Evolutionary conservation across 2,888 invertebrate species (phyloP).

Genomic region (Lamproptera curius): DNA sequence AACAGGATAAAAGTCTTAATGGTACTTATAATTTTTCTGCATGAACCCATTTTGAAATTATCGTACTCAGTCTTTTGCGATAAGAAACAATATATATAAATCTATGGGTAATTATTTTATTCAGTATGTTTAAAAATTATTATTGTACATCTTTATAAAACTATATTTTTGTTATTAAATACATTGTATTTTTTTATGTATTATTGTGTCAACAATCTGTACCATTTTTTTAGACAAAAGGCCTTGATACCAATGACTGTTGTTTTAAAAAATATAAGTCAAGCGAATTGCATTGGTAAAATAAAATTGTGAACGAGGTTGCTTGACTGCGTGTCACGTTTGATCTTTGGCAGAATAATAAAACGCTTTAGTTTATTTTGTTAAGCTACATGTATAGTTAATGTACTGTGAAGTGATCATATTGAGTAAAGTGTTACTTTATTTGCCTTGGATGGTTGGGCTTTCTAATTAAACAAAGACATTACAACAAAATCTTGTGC

Average conservation of each 20-base stretch:
- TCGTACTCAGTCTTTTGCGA: too few species aligned
- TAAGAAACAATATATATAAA: too few species aligned
- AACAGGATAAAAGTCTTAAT: too few species aligned
- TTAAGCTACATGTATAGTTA: constrained; percentile 36
- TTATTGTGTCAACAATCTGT: neutral
- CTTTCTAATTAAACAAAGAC: constrained; percentile 32
- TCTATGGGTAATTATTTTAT: too few species aligned
- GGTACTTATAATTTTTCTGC: too few species aligned
- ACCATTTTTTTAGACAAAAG: constrained; percentile 2
- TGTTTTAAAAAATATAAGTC: constrained; percentile 34
- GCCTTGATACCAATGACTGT: constrained; percentile 16
- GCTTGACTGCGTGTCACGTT: constrained; percentile 79
- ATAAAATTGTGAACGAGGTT: constrained; percentile 50
- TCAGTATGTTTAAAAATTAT: too few species aligned
- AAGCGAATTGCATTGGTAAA: constrained; percentile 32
- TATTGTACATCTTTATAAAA: too few species aligned
- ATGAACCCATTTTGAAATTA: too few species aligned
- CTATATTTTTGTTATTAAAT: too few species aligned
- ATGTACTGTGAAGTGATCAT: constrained; percentile 39
- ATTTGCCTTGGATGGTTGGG: constrained; percentile 35
- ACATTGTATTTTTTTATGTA: too few species aligned
- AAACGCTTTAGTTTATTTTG: constrained; percentile 61
- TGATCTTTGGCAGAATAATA: constrained; percentile 61
- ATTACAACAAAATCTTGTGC: constrained; percentile 51
- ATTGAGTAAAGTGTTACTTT: constrained; percentile 39